Evolutionary conservation across 92 coral and sea anemone species (phyloP), one percentile per base, ranked within the genome.

Genomic region (Zoanthus solanderi): DNA sequence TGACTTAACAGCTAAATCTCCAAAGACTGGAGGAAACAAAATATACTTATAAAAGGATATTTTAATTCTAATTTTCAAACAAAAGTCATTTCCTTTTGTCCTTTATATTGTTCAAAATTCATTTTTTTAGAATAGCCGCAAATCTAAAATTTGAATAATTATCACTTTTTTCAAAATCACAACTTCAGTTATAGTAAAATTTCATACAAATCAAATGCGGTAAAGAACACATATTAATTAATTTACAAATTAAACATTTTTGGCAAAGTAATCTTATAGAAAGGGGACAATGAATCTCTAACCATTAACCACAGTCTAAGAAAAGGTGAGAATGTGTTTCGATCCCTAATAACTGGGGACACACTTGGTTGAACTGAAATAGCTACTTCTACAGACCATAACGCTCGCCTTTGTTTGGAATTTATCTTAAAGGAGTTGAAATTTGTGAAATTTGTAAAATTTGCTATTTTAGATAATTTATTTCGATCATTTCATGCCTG

Each of bases 311-410:
- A 37, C 42, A 37, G 42, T 37, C 42, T 37, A 1, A 46, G 4
- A 14, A 2, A 6, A 42, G 1, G 2, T 17, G n/a, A 44, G 10
- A 63, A 50, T 15, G 10, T 63, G 13, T 80, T 37, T 4, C 42
- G 18, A 6, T 7, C 3, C 47, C 7, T 32, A 63, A 44, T 9
- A 46, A 8, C 12, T 7, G 32, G 4, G 8, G 85, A 45, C 17
- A 81, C 85, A 81, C 85, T 66, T 66, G 85, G 57, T 13, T 81
- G 65, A 81, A 28, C 15, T 44, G 14, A 46, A 66, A 80, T 80
- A 80, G 56, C 72, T 34, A 11, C 28, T 2, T 7, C 56, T 50
- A 50, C 12, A 50, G 85, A 81, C 74, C 45, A 81, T 81, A 0
- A 47, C 16, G 10, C 17, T 45, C 69, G 30, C 11, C 17, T 30